phyloP scores from a whole-genome alignment of 2,797 vertebrate genomes.

The Enteromius afrohamiltoni region DNA sequence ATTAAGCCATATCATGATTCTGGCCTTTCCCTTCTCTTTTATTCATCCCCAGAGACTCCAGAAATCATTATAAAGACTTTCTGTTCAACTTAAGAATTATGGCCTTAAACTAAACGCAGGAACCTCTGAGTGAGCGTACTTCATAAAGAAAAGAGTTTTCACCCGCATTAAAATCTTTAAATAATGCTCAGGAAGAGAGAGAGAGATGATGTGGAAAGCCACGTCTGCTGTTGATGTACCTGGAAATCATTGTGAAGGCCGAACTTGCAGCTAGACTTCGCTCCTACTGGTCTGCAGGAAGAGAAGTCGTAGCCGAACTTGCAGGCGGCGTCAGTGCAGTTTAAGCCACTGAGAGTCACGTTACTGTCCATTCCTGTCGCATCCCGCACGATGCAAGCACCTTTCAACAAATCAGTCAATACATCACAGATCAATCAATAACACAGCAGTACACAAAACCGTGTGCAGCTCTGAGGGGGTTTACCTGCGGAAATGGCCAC shows the following conservation, averaged over 20 bases:
- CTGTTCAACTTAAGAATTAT: too few species aligned
- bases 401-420: conserved; percentile 68
- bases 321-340: conserved; percentile 89
- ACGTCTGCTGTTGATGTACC: conserved; percentile 61
- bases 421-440: background rate
- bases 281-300: conserved; percentile 70
- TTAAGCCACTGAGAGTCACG: conserved; percentile 67
- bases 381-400: conserved; percentile 92
- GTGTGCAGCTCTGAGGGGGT: background rate
- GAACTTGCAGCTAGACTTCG: conserved; percentile 65
- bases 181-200: background rate
- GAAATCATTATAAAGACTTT: too few species aligned
- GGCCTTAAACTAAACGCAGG: too few species aligned
- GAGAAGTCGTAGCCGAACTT: conserved; percentile 90
- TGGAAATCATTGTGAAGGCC: conserved; percentile 93
- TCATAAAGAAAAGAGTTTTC: too few species aligned
- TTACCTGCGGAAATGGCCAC: conserved; percentile 94
- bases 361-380: conserved; percentile 84
- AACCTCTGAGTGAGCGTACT: too few species aligned
- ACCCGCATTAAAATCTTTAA: too few species aligned
- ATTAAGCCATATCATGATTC: too few species aligned
- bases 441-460: background rate
- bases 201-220: background rate
- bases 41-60: too few species aligned
- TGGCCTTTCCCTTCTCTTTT: too few species aligned